Conservation (phyloP, 1,140 invertebrate genomes). For the Ptiloglossa arizonensis region DNA sequence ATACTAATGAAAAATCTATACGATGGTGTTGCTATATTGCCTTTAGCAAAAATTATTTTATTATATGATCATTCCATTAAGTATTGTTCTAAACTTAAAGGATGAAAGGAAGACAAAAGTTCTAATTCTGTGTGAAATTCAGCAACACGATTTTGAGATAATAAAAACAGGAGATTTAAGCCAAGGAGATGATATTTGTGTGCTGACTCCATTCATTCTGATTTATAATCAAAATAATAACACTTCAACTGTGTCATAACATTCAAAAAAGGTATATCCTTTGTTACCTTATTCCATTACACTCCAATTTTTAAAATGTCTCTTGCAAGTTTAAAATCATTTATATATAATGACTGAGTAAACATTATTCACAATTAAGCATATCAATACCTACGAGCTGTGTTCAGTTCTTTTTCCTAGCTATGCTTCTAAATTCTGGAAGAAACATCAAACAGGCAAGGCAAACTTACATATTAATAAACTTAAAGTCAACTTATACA, state of each 20-base stretch:
- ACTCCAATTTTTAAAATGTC: constrained; percentile 98
- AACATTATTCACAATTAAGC: constrained; percentile 5
- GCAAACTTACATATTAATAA: constrained; percentile 89
- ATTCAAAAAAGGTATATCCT: constrained; percentile 97
- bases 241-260: constrained; percentile 98
- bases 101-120: constrained; percentile 95
- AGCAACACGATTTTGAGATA: constrained; percentile 97
- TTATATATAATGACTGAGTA: background rate
- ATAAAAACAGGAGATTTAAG: constrained; percentile 96
- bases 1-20: constrained; percentile 99
- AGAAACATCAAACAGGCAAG: constrained; percentile 93
- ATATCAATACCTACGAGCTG: constrained; percentile 86
- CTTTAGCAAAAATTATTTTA: constrained; percentile 95
- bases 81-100: constrained; percentile 98
- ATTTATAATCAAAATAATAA: constrained; percentile 98
- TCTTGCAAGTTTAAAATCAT: constrained; percentile 80
- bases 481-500: constrained; percentile 42
- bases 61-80: constrained; percentile 99
- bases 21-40: constrained; percentile 96
- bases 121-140: constrained; percentile 99
- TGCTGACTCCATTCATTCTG: constrained; percentile 93
- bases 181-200: constrained; percentile 98
- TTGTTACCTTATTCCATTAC: constrained; percentile 94
- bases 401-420: constrained; percentile 93
- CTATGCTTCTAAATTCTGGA: constrained; percentile 90